A percentile compares a stretch with the other conserved stretches of the same genome.
Evolutionary conservation across 2,113 vertebrate genomes (phyloP).

Genomic region (Corydoras sp.): DNA sequence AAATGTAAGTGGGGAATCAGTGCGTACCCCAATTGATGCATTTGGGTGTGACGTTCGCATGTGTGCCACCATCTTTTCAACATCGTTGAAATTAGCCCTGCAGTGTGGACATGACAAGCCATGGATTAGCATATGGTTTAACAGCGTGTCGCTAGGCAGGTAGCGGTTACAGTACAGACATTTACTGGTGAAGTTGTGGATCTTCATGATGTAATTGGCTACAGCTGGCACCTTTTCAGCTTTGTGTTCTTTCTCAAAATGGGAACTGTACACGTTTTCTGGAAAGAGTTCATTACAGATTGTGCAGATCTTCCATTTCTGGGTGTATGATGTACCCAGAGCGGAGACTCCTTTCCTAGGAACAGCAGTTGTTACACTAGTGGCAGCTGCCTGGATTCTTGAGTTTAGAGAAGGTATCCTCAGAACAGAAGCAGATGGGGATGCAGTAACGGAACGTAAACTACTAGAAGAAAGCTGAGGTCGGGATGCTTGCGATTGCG

Average conservation of each 20-base stretch:
- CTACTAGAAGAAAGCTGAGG: slow-evolving; percentile 78
- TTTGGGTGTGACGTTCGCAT: slow-evolving; percentile 89
- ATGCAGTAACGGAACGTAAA: slow-evolving; percentile 71
- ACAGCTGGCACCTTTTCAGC: slow-evolving; percentile 96
- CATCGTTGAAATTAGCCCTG: slow-evolving; percentile 93
- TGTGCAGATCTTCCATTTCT: slow-evolving; percentile 99
- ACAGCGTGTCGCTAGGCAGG: slow-evolving; percentile 89
- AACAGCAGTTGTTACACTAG: slow-evolving; percentile 63
- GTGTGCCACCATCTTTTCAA: slow-evolving; percentile 97
- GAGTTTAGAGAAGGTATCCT: slow-evolving; percentile 77
- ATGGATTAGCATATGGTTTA: slow-evolving; percentile 97
- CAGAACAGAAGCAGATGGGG: slow-evolving; percentile 64
- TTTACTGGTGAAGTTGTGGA: slow-evolving; percentile 98
- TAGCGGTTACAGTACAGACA: slow-evolving; percentile 99
- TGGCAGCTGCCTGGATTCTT: slow-evolving; percentile 74
- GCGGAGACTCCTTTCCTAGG: slow-evolving; percentile 65
- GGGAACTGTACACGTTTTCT: slow-evolving; percentile 93
- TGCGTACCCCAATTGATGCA: slow-evolving; percentile 86
- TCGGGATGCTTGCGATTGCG: slow-evolving; percentile 85
- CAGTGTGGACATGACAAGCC: slow-evolving; percentile 93
- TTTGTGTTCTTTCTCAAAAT: slow-evolving; percentile 98
- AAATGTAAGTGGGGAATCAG: slow-evolving; percentile 92
- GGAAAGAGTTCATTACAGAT: slow-evolving; percentile 98
- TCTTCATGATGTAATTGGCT: slow-evolving; percentile 99
- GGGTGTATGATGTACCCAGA: slow-evolving; percentile 85